These are phyloP conservation scores for Pogoniulus pusillus DNA, from an alignment of 2,797 vertebrate species.

Conservation along the genomic window DNA sequence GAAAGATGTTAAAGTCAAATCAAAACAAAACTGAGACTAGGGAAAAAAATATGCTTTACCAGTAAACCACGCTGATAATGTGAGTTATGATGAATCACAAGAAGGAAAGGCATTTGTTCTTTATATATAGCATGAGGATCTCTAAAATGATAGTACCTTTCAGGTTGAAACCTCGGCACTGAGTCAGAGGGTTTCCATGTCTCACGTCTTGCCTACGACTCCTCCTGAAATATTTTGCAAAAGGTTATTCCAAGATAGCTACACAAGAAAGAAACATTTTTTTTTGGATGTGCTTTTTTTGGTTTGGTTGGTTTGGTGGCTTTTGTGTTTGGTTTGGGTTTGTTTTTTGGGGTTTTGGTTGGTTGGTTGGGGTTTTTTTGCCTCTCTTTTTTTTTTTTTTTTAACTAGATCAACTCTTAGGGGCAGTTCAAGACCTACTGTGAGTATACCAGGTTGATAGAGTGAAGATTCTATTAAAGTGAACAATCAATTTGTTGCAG, in stretches of 20 bases:
- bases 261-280: neutral
- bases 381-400: neutral
- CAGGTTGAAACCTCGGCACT: slow-evolving; percentile 96
- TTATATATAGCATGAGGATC: neutral
- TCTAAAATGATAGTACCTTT: slow-evolving; percentile 85
- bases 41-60: neutral
- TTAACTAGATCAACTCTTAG: neutral
- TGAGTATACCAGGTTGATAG: neutral
- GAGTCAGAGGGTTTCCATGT: slow-evolving; percentile 95
- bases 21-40: neutral
- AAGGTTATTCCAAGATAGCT: slow-evolving; percentile 10
- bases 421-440: neutral
- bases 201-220: slow-evolving; percentile 96
- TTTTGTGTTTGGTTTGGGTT: no score
- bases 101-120: neutral
- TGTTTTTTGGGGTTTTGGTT: no score
- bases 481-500: neutral
- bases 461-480: neutral
- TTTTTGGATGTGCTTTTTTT: neutral
- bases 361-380: neutral
- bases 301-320: neutral
- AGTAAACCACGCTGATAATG: neutral
- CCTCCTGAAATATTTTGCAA: slow-evolving; percentile 78
- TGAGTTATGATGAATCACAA: slow-evolving; percentile 18
- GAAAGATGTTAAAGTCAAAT: neutral